Evolutionary conservation across 2,113 vertebrate species (phyloP), one percentile per base, ranked within the genome.

Genomic region (Oophaga pumilio): DNA sequence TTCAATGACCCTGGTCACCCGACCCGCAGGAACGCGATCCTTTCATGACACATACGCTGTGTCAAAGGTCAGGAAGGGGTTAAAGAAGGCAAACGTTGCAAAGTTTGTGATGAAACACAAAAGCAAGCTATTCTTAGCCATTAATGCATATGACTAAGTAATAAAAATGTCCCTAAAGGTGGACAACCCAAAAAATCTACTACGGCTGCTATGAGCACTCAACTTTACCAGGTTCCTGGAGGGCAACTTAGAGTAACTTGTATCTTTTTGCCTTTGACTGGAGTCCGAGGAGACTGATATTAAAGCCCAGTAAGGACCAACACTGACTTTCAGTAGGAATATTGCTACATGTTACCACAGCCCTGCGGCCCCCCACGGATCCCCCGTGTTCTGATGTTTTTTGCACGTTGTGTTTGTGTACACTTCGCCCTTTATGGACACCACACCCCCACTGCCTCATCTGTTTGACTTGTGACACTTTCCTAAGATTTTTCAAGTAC

Each of bases 401-500:
- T 53, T 20, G 60, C 26, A 62, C 26, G 4, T 1, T 18, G 17
- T 57, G 13, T 66, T 56, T 64, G 28, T 85, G 50, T 33, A 74
- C 33, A 50, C 52, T 17, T 33, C 50, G 15, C 53, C 71, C 18
- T 49, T 43, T 26, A 15, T 53, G 8, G 15, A 22, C 59, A 73
- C 9, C 69, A 50, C 52, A 9, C 52, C 12, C 33, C n/a, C 76
- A 28, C 18, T 6, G 2, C 74, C 5, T 64, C 20, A 4, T 15
- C n/a, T 52, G 78, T 64, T 81, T 87, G 86, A 62, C 64, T 87
- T 74, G 77, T 56, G 71, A 87, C 78, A 69, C 76, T 86, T 86
- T 77, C 74, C 62, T 53, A 10, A 49, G 74, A 87, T 66, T 87
- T 82, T 74, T n/a, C 66, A 87, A 82, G 78, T 22, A 79, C 91